A percentile compares a stretch with the other conserved stretches of the same genome.
Conservation (phyloP, 2,113 vertebrate genomes). For the Python bivittatus region DNA sequence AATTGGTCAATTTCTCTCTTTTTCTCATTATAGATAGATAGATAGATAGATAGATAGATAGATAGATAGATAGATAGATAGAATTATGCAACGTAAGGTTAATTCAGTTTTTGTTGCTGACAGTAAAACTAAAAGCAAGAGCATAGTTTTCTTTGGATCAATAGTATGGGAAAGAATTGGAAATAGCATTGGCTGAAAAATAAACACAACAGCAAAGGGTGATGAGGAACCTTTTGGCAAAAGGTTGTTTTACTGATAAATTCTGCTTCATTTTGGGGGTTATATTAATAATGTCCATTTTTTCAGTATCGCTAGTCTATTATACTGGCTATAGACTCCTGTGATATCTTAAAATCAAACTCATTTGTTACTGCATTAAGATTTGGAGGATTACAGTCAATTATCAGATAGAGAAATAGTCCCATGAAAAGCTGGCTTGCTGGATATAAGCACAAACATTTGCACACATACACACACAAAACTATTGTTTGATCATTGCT, state of each 20-base stretch:
- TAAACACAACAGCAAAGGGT: neutral
- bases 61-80: too few species aligned
- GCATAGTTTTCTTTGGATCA: neutral
- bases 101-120: neutral
- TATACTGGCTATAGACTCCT: neutral
- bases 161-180: neutral
- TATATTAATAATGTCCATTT: neutral
- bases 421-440: neutral
- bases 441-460: neutral
- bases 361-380: neutral
- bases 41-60: too few species aligned
- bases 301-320: neutral
- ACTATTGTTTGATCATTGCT: neutral
- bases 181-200: neutral
- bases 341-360: neutral
- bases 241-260: neutral
- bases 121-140: neutral
- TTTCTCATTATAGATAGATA: too few species aligned
- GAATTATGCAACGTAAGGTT: neutral
- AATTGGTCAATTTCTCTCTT: neutral
- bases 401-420: neutral
- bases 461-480: neutral
- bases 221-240: neutral
- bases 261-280: neutral
- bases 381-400: neutral